Percentiles rank a stretch among this genome's conserved stretches.
Evolutionary conservation across 2,888 invertebrate genomes (phyloP).

Genomic region (Amblyjoppa fuscipennis): DNA sequence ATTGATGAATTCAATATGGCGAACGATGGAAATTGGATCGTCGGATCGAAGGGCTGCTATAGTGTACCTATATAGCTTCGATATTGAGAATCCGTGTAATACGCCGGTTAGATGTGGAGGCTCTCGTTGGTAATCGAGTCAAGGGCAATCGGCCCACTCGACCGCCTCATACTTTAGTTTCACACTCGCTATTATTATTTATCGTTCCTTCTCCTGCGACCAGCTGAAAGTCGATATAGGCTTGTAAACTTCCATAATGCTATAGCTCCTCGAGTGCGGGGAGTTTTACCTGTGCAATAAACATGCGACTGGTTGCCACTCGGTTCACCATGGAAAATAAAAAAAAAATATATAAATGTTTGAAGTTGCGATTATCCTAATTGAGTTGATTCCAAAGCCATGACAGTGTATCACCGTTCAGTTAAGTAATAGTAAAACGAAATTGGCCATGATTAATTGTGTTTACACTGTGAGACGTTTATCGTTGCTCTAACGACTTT

Average conservation of each 20-base stretch:
- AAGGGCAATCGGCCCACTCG: constrained; percentile 69
- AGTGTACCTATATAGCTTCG: neutral
- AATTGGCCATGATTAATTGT: neutral
- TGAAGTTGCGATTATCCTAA: neutral
- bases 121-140: constrained; percentile 64
- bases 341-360: neutral
- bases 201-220: constrained; percentile 33
- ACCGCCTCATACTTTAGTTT: constrained; percentile 66
- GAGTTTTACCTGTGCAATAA: constrained; percentile 1
- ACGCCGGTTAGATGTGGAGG: constrained; percentile 16
- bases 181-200: constrained; percentile 61
- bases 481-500: neutral
- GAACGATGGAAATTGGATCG: constrained; percentile 36
- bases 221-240: constrained; percentile 65
- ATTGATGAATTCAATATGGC: constrained; percentile 30
- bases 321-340: neutral
- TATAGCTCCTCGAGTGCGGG: neutral
- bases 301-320: neutral
- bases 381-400: neutral
- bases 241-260: constrained; percentile 40
- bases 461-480: neutral
- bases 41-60: constrained; percentile 43
- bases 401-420: neutral
- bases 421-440: neutral
- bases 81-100: constrained; percentile 32